Conservation (phyloP, 2,888 invertebrate genomes). For the Drosophila nr. medialis region DNA sequence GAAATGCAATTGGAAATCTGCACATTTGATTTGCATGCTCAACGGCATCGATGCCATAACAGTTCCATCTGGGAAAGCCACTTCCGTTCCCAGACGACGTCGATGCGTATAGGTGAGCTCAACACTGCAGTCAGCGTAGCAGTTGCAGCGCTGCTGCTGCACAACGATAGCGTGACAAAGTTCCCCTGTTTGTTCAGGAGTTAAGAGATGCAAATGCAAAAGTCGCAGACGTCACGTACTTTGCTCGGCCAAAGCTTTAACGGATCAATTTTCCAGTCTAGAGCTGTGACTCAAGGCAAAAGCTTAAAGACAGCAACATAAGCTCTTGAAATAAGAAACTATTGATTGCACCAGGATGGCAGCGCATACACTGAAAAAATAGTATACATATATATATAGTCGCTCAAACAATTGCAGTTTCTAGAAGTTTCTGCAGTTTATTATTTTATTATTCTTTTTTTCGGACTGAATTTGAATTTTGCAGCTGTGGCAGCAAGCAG, state of each 20-base stretch:
- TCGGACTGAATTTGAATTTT: constrained; percentile 53
- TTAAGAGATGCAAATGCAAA: constrained; percentile 7
- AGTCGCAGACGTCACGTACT: constrained; percentile 3
- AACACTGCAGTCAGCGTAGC: neutral
- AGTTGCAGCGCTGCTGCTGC: constrained; percentile 6
- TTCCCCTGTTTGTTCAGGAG: neutral
- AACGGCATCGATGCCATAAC: constrained; percentile 31
- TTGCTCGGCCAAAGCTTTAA: neutral
- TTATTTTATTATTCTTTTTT: neutral
- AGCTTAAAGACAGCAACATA: neutral
- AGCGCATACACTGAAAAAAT: neutral
- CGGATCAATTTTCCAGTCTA: neutral
- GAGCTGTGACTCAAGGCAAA: neutral
- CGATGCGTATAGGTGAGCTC: constrained; percentile 1
- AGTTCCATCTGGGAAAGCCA: neutral
- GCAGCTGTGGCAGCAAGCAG: constrained; percentile 25
- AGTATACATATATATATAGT: neutral
- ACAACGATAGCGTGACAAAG: neutral
- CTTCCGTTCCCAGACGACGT: neutral
- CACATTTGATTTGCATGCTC: constrained; percentile 38
- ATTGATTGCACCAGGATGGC: neutral
- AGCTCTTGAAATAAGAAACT: neutral
- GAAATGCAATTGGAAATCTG: constrained; percentile 12
- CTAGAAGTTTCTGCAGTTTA: constrained; percentile 2
- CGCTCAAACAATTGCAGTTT: neutral